Evolutionary conservation across 2,797 vertebrate species (phyloP).

Genomic region (Odontamblyopus lacepedii): DNA sequence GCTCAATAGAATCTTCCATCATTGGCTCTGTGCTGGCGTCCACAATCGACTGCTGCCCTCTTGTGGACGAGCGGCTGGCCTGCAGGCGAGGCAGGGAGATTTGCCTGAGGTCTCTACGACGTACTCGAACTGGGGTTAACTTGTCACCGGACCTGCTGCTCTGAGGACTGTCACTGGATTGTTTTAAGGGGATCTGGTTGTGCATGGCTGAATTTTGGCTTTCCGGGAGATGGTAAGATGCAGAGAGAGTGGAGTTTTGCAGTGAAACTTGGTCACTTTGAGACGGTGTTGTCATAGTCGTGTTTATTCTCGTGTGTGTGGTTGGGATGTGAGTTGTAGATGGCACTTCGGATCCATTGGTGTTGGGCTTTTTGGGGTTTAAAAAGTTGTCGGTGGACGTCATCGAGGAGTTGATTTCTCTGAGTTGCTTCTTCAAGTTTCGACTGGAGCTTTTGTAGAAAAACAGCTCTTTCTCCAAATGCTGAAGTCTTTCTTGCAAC

Average conservation of each 20-base stretch:
- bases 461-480: conserved; percentile 89
- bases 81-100: conserved; percentile 73
- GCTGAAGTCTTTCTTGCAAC: conserved; percentile 80
- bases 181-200: conserved; percentile 10
- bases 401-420: conserved; percentile 62
- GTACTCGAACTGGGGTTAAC: conserved; percentile 75
- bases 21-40: conserved; percentile 49
- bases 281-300: conserved; percentile 19
- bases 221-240: conserved; percentile 23
- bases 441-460: conserved; percentile 90
- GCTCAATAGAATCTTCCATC: conserved; percentile 81
- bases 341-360: conserved; percentile 22
- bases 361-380: conserved; percentile 16
- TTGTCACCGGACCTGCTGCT: conserved; percentile 14
- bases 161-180: conserved; percentile 7
- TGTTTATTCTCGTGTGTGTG: conserved; percentile 45
- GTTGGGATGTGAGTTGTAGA: conserved; percentile 23
- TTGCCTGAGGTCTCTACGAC: conserved; percentile 78
- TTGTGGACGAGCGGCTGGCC: conserved; percentile 44
- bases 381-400: conserved; percentile 42
- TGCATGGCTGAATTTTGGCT: conserved; percentile 8
- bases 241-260: conserved; percentile 18
- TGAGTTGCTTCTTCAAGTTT: conserved; percentile 87
- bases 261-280: conserved; percentile 7
- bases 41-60: conserved; percentile 59